Percentiles rank a stretch among this genome's conserved stretches.
These are phyloP conservation scores for Amphipoea lucens DNA, from an alignment of 2,888 invertebrate species.

Conservation along the genomic window DNA sequence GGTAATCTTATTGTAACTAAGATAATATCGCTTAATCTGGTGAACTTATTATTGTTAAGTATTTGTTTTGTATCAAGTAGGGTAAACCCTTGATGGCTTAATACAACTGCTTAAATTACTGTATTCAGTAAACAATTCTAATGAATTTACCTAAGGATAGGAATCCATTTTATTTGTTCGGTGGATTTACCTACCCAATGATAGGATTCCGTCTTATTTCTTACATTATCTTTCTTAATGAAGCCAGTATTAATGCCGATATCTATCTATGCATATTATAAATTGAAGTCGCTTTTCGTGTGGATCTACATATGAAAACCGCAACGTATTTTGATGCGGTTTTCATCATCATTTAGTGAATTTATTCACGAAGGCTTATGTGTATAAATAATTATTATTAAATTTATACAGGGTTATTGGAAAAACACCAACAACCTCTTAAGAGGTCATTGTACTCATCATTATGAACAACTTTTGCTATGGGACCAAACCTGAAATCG, in stretches of 20 bases:
- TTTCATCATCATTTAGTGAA: background rate
- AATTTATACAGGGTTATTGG: too few species aligned
- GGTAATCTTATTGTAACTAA: slow-evolving; percentile 49
- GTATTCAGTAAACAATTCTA: background rate
- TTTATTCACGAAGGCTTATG: background rate
- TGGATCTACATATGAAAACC: too few species aligned
- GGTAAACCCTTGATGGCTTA: slow-evolving; percentile 21
- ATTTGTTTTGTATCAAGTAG: slow-evolving; percentile 36
- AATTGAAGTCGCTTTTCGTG: background rate
- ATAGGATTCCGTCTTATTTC: background rate
- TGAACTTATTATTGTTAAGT: slow-evolving; percentile 51
- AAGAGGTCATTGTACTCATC: too few species aligned
- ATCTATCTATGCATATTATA: background rate
- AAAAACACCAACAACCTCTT: too few species aligned
- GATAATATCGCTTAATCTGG: slow-evolving; percentile 44
- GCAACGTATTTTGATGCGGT: background rate
- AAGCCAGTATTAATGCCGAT: background rate
- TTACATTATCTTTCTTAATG: too few species aligned
- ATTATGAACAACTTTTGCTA: too few species aligned
- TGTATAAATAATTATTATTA: background rate
- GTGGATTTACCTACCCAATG: background rate
- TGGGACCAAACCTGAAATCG: too few species aligned
- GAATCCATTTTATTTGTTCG: background rate
- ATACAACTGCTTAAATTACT: slow-evolving; percentile 4
- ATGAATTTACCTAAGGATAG: background rate